phyloP scores from a whole-genome alignment of 2,888 invertebrate species.

The Oxystoma pomonae region DNA sequence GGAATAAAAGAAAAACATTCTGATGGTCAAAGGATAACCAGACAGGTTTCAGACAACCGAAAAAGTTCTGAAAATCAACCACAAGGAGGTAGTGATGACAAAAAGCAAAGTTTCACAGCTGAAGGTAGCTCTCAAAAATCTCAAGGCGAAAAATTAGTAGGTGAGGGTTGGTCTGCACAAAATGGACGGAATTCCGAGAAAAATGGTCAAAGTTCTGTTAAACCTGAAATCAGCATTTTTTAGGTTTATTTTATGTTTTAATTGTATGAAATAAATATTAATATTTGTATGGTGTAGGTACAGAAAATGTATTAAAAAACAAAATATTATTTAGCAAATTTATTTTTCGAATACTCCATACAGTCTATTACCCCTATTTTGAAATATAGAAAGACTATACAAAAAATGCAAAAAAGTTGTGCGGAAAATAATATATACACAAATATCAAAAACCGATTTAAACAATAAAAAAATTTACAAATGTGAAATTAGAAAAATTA shows the following conservation, averaged over 20 bases:
- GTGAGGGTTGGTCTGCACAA: no score
- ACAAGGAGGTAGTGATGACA: not conserved
- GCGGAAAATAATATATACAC: conserved; percentile 39
- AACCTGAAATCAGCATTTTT: not conserved
- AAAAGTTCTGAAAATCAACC: not conserved
- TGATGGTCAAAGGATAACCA: not conserved
- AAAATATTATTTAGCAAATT: conserved; percentile 43
- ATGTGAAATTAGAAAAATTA: not conserved
- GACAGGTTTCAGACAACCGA: not conserved
- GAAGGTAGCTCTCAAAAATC: not conserved
- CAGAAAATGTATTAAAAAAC: no score
- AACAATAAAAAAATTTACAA: conserved; percentile 29
- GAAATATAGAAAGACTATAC: conserved; percentile 46
- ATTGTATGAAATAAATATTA: no score
- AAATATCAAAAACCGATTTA: conserved; percentile 39
- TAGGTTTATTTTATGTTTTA: not conserved
- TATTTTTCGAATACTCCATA: conserved; percentile 44
- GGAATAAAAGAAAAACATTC: no score
- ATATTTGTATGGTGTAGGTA: no score
- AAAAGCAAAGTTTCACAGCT: not conserved
- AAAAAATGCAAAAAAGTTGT: conserved; percentile 45
- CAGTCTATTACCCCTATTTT: conserved; percentile 46
- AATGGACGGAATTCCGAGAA: not conserved
- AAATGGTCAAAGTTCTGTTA: not conserved
- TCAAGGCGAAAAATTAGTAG: no score